phyloP scores from a whole-genome alignment of 1,140 invertebrate genomes.

The Cydia amplana region DNA sequence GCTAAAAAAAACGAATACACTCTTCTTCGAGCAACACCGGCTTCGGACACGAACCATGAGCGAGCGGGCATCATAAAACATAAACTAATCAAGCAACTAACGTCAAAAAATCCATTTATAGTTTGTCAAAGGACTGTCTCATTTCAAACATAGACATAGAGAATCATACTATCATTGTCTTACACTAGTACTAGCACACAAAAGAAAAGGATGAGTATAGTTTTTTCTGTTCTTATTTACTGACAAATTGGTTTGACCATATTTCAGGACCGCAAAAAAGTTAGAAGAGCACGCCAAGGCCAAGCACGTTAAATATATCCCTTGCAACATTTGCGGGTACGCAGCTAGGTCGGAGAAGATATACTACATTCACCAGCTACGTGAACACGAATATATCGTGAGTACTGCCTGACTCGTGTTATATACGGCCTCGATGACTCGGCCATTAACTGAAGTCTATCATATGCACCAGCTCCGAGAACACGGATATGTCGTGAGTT shows the following conservation, averaged over 20 bases:
- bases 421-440: too few species aligned
- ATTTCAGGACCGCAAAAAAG: not conserved
- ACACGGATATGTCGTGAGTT: constrained; percentile 1
- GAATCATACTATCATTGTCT: too few species aligned
- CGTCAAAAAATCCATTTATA: not conserved
- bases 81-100: not conserved
- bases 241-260: too few species aligned
- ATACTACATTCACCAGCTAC: not conserved
- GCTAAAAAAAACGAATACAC: too few species aligned
- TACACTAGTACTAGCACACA: too few species aligned
- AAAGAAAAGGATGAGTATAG: too few species aligned
- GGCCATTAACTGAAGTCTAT: not conserved
- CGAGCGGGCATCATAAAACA: not conserved
- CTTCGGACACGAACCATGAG: too few species aligned
- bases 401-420: not conserved
- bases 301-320: not conserved
- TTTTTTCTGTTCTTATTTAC: too few species aligned
- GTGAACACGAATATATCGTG: not conserved
- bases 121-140: too few species aligned
- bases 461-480: not conserved
- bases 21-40: too few species aligned
- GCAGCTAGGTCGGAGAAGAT: not conserved
- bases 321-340: constrained; percentile 1
- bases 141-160: too few species aligned
- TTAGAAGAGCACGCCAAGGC: not conserved